These are phyloP conservation scores for Dipodomys stephensi DNA, from an alignment of 2,113 vertebrate genomes.

Conservation along the genomic window DNA sequence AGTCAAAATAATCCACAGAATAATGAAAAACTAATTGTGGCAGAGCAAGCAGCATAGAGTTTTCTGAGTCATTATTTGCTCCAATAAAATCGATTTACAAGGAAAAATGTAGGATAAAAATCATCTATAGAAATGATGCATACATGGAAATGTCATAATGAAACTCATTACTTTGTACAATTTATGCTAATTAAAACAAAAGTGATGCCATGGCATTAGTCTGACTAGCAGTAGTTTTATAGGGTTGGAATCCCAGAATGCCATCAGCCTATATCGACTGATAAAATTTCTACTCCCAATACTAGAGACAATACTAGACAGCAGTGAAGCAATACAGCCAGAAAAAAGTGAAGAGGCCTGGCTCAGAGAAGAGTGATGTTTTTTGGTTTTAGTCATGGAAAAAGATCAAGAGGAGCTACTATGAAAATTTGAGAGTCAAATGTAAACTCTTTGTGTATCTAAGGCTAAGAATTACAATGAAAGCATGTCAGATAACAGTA, in stretches of 20 bases:
- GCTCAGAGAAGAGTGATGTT: neutral
- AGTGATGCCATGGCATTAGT: neutral
- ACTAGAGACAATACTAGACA: neutral
- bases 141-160: neutral
- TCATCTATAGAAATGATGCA: neutral
- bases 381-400: neutral
- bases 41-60: neutral
- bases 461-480: slow-evolving; percentile 19
- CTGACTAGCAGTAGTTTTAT: neutral
- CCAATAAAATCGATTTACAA: neutral
- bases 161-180: neutral
- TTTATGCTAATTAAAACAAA: neutral
- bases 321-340: neutral
- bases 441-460: neutral
- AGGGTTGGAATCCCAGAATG: neutral
- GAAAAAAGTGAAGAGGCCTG: neutral
- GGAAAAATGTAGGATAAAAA: neutral
- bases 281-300: neutral
- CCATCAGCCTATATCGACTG: neutral
- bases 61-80: neutral
- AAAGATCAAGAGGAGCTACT: slow-evolving; percentile 8
- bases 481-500: neutral
- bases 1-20: neutral
- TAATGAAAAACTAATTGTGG: neutral
- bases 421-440: slow-evolving; percentile 24